These are phyloP conservation scores for Otocyon megalotis DNA, from an alignment of 2,113 vertebrate genomes.

Conservation along the genomic window DNA sequence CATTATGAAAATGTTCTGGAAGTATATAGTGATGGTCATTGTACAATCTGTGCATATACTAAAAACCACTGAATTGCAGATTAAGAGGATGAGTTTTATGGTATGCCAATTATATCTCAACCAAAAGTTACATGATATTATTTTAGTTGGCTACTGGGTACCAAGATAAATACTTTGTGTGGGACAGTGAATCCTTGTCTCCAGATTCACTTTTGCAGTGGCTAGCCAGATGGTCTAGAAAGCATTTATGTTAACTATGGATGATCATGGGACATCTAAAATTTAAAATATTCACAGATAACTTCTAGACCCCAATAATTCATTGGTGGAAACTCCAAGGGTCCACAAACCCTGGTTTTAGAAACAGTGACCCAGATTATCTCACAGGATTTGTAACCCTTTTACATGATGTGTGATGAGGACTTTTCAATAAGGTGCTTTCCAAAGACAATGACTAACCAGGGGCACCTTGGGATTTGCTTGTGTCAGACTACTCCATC, in stretches of 20 bases:
- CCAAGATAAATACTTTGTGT: not conserved
- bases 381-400: not conserved
- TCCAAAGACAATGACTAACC: constrained; percentile 24
- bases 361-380: not conserved
- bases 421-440: not conserved
- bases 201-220: not conserved
- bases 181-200: not conserved
- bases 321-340: not conserved
- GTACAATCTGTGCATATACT: not conserved
- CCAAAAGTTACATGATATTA: constrained; percentile 8
- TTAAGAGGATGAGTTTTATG: constrained; percentile 33
- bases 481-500: not conserved
- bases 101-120: not conserved
- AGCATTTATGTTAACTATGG: not conserved
- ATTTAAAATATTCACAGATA: not conserved
- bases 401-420: not conserved
- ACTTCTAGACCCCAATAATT: not conserved
- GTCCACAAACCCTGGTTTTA: not conserved
- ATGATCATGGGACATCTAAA: not conserved
- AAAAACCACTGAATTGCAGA: not conserved
- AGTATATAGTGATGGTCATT: not conserved
- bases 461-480: not conserved
- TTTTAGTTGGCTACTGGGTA: constrained; percentile 20
- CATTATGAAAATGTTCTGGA: not conserved
- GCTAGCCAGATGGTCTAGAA: not conserved